Evolutionary conservation across 1,140 invertebrate species (phyloP).

Genomic region (Anastrepha obliqua): DNA sequence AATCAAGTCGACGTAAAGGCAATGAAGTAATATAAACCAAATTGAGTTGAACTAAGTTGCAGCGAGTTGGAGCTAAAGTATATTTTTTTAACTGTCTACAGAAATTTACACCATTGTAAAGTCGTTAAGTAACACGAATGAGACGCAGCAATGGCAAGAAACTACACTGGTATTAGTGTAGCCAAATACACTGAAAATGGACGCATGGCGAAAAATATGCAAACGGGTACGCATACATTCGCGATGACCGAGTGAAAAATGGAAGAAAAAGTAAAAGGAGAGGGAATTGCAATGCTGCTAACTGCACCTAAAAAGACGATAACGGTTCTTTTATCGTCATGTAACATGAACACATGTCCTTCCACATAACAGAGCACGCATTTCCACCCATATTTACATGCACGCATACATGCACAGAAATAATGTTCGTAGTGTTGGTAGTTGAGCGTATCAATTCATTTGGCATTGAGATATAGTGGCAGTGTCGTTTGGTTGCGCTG

Average conservation of each 20-base stretch:
- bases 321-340: no score
- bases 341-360: no score
- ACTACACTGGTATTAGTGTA: not conserved
- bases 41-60: not conserved
- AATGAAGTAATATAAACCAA: not conserved
- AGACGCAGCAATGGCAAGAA: not conserved
- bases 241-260: not conserved
- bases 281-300: no score
- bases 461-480: not conserved
- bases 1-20: not conserved
- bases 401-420: no score
- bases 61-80: not conserved
- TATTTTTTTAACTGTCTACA: not conserved
- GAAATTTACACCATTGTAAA: conserved; percentile 16
- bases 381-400: no score
- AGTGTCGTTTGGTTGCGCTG: not conserved
- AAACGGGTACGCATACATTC: not conserved
- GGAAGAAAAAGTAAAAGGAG: not conserved
- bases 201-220: not conserved
- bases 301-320: no score
- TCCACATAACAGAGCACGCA: no score
- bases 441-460: not conserved
- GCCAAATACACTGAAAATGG: no score
- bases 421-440: no score
- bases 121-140: conserved; percentile 16